phyloP scores from a whole-genome alignment of 2,113 vertebrate genomes.

The Narcine bancroftii region DNA sequence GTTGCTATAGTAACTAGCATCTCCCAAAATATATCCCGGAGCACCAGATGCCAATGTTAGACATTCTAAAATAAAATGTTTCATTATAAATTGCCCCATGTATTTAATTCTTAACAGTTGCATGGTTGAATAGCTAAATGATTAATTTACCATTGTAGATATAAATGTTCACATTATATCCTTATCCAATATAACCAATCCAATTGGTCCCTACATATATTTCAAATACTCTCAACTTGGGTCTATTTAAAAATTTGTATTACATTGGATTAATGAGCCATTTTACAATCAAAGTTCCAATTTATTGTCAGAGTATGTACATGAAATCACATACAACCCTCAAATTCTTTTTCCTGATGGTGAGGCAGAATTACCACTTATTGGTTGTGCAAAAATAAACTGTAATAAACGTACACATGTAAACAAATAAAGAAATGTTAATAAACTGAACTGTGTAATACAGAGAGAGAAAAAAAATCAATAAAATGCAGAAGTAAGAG shows the following conservation, averaged over 20 bases:
- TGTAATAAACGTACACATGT: too few relatives aligned
- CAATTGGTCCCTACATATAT: too few relatives aligned
- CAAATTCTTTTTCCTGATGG: too few relatives aligned
- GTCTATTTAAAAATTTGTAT: not conserved
- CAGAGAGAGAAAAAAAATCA: too few relatives aligned
- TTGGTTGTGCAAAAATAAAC: too few relatives aligned
- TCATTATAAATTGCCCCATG: not conserved
- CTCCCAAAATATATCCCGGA: not conserved
- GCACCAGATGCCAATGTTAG: not conserved
- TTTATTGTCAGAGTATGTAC: too few relatives aligned
- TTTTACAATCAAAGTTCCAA: not conserved
- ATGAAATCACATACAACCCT: too few relatives aligned
- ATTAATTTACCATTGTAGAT: not conserved
- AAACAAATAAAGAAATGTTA: too few relatives aligned
- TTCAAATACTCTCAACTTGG: not conserved
- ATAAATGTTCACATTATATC: not conserved
- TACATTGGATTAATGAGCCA: not conserved
- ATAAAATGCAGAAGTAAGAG: too few relatives aligned
- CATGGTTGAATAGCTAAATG: not conserved
- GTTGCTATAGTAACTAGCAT: conserved; percentile 1
- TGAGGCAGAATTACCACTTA: too few relatives aligned
- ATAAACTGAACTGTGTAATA: too few relatives aligned
- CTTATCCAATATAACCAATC: not conserved
- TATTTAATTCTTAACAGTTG: not conserved
- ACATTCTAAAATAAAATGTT: not conserved